Percentiles rank a stretch among this genome's conserved stretches.
These are phyloP conservation scores for Hybognathus amarus DNA, from an alignment of 2,797 vertebrate species.

Conservation along the genomic window DNA sequence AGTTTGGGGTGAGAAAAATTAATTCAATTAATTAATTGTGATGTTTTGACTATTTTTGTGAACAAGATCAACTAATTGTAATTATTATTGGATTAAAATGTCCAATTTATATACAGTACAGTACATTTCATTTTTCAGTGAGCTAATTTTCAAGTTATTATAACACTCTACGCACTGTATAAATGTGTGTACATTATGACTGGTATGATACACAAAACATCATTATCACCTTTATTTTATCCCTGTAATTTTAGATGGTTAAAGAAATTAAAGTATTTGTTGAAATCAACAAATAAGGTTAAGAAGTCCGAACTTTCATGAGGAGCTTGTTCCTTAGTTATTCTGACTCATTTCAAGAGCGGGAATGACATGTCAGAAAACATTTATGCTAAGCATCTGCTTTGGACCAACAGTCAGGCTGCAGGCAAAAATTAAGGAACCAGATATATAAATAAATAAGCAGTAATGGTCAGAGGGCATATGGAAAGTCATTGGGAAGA, in stretches of 20 bases:
- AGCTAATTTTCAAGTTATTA: neutral
- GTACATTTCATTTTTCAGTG: neutral
- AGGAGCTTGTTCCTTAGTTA: conserved; percentile 19
- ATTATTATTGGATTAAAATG: neutral
- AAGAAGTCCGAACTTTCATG: neutral
- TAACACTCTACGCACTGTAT: neutral
- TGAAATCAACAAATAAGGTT: neutral
- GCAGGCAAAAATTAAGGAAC: conserved; percentile 51
- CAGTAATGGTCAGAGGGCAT: conserved; percentile 50
- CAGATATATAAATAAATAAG: conserved; percentile 59
- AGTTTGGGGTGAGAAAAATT: neutral
- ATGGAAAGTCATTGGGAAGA: conserved; percentile 60
- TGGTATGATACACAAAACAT: neutral
- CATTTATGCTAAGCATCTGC: conserved; percentile 51
- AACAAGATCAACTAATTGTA: neutral
- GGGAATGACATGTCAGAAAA: conserved; percentile 59
- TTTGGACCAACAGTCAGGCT: conserved; percentile 49
- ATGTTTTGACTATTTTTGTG: neutral
- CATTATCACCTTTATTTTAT: neutral
- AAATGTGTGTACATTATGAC: neutral
- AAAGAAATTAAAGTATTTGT: neutral
- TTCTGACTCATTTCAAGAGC: conserved; percentile 40
- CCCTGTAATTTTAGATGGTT: neutral
- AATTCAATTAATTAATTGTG: neutral
- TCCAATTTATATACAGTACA: neutral